These are phyloP conservation scores for Octodonta nipae DNA, from an alignment of 2,888 invertebrate genomes.

Conservation along the genomic window DNA sequence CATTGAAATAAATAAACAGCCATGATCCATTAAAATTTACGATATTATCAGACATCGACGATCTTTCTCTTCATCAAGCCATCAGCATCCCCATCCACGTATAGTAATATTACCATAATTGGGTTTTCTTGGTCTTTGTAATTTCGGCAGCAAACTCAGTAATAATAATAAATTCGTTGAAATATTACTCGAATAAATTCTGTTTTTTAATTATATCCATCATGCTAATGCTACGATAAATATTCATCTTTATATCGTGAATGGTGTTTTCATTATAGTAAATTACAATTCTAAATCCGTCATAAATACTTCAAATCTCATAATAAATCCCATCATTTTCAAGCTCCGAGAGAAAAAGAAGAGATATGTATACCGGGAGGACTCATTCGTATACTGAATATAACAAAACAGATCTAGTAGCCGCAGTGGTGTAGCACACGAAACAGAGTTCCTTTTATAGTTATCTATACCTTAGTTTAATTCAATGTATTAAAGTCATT, in stretches of 20 bases:
- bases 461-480: too few species aligned
- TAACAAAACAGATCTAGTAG: too few species aligned
- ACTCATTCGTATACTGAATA: too few species aligned
- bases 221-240: constrained; percentile 27
- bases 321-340: constrained; percentile 28
- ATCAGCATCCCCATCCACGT: too few species aligned
- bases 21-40: too few species aligned
- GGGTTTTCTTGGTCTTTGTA: constrained; percentile 13
- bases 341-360: constrained; percentile 1
- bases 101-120: constrained; percentile 1
- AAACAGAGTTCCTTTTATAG: too few species aligned
- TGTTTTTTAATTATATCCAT: constrained; percentile 27
- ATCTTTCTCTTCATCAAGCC: too few species aligned
- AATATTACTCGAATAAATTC: constrained; percentile 18
- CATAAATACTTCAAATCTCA: constrained; percentile 30
- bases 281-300: constrained; percentile 29
- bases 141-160: constrained; percentile 15
- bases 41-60: too few species aligned
- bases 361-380: neutral
- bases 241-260: constrained; percentile 27
- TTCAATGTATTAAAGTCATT: too few species aligned
- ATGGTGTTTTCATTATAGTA: constrained; percentile 26
- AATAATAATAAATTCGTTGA: constrained; percentile 18
- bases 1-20: too few species aligned
- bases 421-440: too few species aligned